Conservation (phyloP, 2,797 vertebrate species). For the Dendrocincla tyrannina region DNA sequence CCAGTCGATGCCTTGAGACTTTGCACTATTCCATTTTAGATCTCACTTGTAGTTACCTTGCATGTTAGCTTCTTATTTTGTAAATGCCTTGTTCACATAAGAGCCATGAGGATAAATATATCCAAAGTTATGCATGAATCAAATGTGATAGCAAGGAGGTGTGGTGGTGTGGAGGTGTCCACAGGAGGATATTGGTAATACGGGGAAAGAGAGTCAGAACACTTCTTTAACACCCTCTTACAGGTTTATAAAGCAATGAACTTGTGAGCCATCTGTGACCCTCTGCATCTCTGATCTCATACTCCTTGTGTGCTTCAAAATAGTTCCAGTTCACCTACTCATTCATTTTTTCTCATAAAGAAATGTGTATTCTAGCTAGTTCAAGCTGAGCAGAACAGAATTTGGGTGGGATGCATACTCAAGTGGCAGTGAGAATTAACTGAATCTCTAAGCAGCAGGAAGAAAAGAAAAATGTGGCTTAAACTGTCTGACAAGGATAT, state of each 20-base stretch:
- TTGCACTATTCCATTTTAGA: not conserved
- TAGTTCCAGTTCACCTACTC: not conserved
- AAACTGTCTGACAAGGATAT: not conserved
- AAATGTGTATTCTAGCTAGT: not conserved
- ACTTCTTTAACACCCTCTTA: not conserved
- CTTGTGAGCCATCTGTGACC: not conserved
- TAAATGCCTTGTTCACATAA: not conserved
- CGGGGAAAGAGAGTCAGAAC: not conserved
- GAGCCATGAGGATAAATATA: not conserved
- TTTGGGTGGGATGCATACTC: not conserved
- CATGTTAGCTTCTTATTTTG: not conserved
- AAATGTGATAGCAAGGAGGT: not conserved
- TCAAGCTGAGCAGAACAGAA: not conserved
- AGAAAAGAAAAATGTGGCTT: not conserved
- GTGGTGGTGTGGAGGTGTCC: too few relatives aligned
- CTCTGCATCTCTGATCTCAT: not conserved
- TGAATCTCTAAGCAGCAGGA: not conserved
- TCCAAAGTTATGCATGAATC: not conserved
- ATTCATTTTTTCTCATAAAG: not conserved
- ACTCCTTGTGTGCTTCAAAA: not conserved
- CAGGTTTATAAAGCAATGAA: not conserved
- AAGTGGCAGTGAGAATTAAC: not conserved
- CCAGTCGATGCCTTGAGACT: not conserved
- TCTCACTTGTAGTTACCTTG: not conserved
- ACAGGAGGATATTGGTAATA: not conserved